Conservation (phyloP, 2,797 vertebrate genomes). For the Numenius phaeopus region DNA sequence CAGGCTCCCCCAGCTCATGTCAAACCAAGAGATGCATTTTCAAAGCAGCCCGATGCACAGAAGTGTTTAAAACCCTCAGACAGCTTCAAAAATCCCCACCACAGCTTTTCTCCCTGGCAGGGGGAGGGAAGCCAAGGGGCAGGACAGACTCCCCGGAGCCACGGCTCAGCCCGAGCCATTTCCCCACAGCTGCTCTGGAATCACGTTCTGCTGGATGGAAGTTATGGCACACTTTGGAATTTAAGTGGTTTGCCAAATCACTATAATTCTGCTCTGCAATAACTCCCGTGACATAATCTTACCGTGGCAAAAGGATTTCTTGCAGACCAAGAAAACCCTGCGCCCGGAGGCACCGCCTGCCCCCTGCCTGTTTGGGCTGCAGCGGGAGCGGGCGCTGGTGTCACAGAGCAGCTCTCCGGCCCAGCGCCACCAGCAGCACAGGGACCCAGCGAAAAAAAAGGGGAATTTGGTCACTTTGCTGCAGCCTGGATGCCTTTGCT, state of each 20-base stretch:
- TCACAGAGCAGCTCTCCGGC: not conserved
- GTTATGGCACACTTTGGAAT: constrained; percentile 15
- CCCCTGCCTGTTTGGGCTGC: not conserved
- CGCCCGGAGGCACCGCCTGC: not conserved
- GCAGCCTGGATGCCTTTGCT: not conserved
- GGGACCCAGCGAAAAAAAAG: not conserved
- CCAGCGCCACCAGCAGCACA: not conserved
- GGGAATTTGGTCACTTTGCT: not conserved
- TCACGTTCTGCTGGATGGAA: constrained; percentile 21
- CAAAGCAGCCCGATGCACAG: not conserved
- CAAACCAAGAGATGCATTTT: not conserved
- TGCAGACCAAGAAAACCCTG: not conserved
- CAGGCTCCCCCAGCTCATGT: accelerated
- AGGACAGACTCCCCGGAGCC: constrained; percentile 38
- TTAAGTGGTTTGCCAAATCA: constrained; percentile 3
- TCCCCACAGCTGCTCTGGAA: constrained; percentile 36
- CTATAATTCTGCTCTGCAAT: not conserved
- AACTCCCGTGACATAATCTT: not conserved
- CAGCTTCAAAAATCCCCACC: not conserved
- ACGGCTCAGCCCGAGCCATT: not conserved
- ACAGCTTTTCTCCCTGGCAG: not conserved
- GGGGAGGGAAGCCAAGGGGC: not conserved
- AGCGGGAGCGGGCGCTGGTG: not conserved
- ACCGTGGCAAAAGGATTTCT: constrained; percentile 16
- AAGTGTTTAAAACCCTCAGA: not conserved